Conservation (phyloP, 1,140 invertebrate genomes). For the Pseudachorutes palmiensis region DNA sequence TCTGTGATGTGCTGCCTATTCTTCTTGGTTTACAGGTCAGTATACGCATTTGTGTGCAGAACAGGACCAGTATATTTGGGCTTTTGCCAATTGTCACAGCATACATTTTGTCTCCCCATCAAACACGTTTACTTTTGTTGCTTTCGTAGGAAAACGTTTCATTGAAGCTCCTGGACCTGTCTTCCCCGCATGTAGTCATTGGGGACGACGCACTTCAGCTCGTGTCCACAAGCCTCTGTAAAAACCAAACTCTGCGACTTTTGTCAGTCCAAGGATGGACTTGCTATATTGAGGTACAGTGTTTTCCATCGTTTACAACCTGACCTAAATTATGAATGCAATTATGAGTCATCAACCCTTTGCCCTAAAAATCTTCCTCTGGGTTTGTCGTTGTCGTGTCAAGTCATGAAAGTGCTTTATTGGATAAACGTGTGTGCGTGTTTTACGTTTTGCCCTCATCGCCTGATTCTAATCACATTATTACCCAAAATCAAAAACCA, state of each 20-base stretch:
- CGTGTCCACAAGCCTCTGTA: constrained; percentile 47
- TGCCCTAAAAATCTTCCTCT: constrained; percentile 8
- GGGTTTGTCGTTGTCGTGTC: background rate
- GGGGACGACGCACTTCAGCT: constrained; percentile 50
- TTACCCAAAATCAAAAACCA: too few species aligned
- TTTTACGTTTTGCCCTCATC: background rate
- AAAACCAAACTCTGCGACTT: constrained; percentile 47
- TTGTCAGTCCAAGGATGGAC: constrained; percentile 52
- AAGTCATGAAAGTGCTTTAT: background rate
- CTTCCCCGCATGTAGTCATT: constrained; percentile 48
- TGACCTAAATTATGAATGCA: background rate
- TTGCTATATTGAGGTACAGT: constrained; percentile 49
- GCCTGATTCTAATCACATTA: background rate
- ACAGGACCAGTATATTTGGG: too few species aligned
- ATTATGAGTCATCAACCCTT: constrained; percentile 5
- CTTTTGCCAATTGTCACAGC: too few species aligned
- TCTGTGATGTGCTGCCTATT: constrained; percentile 47
- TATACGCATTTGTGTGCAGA: too few species aligned
- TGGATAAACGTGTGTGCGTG: constrained; percentile 10
- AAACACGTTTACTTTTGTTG: too few species aligned
- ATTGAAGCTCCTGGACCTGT: constrained; percentile 50
- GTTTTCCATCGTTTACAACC: background rate
- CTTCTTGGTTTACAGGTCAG: constrained; percentile 45
- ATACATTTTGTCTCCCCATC: too few species aligned
- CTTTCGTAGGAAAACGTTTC: constrained; percentile 44